Conservation (phyloP, 2,113 vertebrate species). For the Solea solea region DNA sequence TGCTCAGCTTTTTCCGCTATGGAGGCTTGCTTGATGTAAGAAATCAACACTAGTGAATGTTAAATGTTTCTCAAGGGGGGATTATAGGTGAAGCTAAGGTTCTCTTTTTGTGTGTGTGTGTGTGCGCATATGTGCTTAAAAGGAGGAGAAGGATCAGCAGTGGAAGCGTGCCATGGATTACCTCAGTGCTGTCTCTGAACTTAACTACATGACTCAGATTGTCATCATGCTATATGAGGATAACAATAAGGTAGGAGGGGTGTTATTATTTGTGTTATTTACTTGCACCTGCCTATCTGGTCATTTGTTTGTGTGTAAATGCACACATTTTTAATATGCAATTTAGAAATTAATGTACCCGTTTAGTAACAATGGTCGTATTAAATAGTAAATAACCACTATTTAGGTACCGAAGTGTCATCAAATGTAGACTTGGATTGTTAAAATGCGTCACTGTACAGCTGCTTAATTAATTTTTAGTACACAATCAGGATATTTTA, state of each 20-base stretch:
- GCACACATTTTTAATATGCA: too few relatives aligned
- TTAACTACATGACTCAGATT: slow-evolving; percentile 99
- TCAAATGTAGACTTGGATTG: too few relatives aligned
- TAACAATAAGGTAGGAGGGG: slow-evolving; percentile 89
- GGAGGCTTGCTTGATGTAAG: slow-evolving; percentile 96
- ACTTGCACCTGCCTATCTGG: too few relatives aligned
- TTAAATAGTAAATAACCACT: too few relatives aligned
- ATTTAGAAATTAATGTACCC: too few relatives aligned
- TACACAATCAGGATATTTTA: too few relatives aligned
- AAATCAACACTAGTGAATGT: background rate
- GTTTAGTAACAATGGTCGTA: too few relatives aligned
- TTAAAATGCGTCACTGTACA: too few relatives aligned
- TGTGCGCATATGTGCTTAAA: slow-evolving; percentile 43
- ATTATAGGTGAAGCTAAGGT: background rate
- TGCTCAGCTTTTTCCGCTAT: slow-evolving; percentile 96
- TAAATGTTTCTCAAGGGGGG: background rate
- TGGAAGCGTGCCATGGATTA: slow-evolving; percentile 99
- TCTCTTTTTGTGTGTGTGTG: background rate
- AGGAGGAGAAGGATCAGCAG: slow-evolving; percentile 96
- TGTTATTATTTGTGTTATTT: too few relatives aligned
- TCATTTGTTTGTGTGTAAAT: too few relatives aligned
- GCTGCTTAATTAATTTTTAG: too few relatives aligned
- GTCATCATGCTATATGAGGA: slow-evolving; percentile 99
- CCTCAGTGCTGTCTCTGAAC: slow-evolving; percentile 95
- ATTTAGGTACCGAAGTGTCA: too few relatives aligned